phyloP scores from a whole-genome alignment of 2,797 vertebrate genomes.

The Clarias laeviceps region DNA sequence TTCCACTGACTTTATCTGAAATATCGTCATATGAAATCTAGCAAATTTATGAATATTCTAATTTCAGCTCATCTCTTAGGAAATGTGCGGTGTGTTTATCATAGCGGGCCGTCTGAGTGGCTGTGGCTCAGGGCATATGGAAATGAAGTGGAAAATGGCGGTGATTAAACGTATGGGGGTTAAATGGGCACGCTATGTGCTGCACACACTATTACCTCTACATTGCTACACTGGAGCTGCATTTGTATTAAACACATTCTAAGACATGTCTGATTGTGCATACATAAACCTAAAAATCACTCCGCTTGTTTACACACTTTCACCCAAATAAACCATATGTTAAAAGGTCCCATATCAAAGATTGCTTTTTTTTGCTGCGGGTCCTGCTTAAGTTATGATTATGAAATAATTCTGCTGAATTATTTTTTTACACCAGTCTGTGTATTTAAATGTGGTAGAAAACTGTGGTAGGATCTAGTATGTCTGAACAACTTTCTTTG shows the following conservation, averaged over 20 bases:
- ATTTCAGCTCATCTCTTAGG: slow-evolving; percentile 42
- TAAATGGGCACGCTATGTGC: slow-evolving; percentile 57
- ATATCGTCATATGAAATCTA: neutral
- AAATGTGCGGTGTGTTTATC: slow-evolving; percentile 58
- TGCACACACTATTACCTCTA: slow-evolving; percentile 71
- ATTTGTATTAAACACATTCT: slow-evolving; percentile 71
- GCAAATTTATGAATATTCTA: neutral
- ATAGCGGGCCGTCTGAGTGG: slow-evolving; percentile 50
- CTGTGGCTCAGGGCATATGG: slow-evolving; percentile 64
- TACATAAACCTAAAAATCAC: slow-evolving; percentile 56
- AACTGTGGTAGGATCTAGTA: neutral
- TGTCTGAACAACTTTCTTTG: neutral
- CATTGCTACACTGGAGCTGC: slow-evolving; percentile 65
- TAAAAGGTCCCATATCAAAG: slow-evolving; percentile 9
- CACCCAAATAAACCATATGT: slow-evolving; percentile 62
- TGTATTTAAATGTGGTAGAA: neutral
- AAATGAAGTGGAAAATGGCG: slow-evolving; percentile 73
- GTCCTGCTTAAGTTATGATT: neutral
- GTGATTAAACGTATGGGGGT: slow-evolving; percentile 64
- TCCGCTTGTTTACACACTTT: slow-evolving; percentile 63
- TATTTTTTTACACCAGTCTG: neutral
- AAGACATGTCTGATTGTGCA: slow-evolving; percentile 60
- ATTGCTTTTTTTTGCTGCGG: neutral
- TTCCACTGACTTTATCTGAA: neutral
- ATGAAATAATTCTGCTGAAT: neutral